A percentile compares a stretch with the other conserved stretches of the same genome.
Conservation (phyloP, 1,140 invertebrate genomes). For the Drosophila virilis region DNA sequence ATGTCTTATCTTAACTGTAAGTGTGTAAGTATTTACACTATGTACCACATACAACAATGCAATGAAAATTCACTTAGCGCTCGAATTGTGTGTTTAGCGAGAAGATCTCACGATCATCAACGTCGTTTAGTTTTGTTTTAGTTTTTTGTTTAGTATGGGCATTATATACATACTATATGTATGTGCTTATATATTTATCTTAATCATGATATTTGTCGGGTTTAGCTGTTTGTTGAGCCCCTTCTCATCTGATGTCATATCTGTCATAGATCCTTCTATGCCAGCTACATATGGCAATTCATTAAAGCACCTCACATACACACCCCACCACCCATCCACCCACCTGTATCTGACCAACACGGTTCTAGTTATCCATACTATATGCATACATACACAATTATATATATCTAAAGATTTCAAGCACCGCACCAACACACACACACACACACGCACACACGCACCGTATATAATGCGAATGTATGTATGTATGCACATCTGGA, state of each 20-base stretch:
- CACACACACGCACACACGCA: constrained; percentile 24
- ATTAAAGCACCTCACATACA: constrained; percentile 46
- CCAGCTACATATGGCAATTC: constrained; percentile 52
- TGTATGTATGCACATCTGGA: constrained; percentile 44
- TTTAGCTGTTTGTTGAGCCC: constrained; percentile 54
- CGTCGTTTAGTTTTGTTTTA: constrained; percentile 24
- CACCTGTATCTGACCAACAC: constrained; percentile 28
- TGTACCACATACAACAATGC: background rate
- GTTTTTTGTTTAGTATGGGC: constrained; percentile 8
- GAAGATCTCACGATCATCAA: constrained; percentile 14
- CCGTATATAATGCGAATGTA: constrained; percentile 47
- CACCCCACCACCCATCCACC: constrained; percentile 19
- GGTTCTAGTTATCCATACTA: constrained; percentile 32
- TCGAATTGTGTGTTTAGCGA: constrained; percentile 48
- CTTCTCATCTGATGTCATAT: constrained; percentile 18
- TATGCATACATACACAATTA: constrained; percentile 25
- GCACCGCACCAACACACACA: constrained; percentile 2
- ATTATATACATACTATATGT: constrained; percentile 12
- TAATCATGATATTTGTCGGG: constrained; percentile 42
- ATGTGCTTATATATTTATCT: constrained; percentile 26
- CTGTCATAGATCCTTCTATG: constrained; percentile 38
- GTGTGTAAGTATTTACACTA: constrained; percentile 12
- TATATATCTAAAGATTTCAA: constrained; percentile 10
- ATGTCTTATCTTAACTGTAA: constrained; percentile 24
- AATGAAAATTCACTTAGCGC: constrained; percentile 3